Evolutionary conservation across 1,140 invertebrate species (phyloP), one percentile per base, ranked within the genome.

Genomic region (Scaptomyza hsui): DNA sequence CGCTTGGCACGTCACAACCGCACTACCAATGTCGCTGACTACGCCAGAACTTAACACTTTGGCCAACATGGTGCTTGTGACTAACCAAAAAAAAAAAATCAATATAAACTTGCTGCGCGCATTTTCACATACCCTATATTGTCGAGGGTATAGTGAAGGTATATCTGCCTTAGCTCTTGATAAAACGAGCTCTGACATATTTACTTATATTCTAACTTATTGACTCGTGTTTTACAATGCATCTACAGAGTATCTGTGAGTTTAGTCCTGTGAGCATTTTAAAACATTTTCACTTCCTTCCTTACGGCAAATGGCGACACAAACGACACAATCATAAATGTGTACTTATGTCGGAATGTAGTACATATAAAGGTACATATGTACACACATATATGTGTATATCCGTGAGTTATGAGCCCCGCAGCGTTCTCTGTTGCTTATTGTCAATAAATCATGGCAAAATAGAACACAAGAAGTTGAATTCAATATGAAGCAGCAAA

Each of bases 1-100:
- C 70, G 51, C 80, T 73, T 86, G 81, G 68, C 81, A 86, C 71
- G 79, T 83, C 47, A 57, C n/a, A 48, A 24, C 21, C 18, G 57
- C 44, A 37, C 57, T 57, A 55, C 60, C 63, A 72, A 37, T 52
- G 51, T 24, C 18, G 21, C 62, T 21, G 41, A 45, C 39, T 10
- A 2, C 12, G 7, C 24, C 37, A 37, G 32, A 37, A 37, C 32
- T n/a, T 37, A 5, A 9, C 29, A 41, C 51, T 16, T 19, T 77
- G 62, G 35, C 32, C 57, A 61, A 57, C 44, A 67, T 59, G 37
- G 15, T 32, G 19, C n/a, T 15, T 29, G 35, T 51, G 15, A 42
- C 19, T 53, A 42, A 52, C 21, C 18, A 12, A 42, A 51, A 35
- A 5, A n/a, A 29, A 39, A 72, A 85, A 86, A 83, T 83, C 80